Base-by-base conservation (phyloP, 2,797 vertebrate genomes). In the Pterois miles region DNA sequence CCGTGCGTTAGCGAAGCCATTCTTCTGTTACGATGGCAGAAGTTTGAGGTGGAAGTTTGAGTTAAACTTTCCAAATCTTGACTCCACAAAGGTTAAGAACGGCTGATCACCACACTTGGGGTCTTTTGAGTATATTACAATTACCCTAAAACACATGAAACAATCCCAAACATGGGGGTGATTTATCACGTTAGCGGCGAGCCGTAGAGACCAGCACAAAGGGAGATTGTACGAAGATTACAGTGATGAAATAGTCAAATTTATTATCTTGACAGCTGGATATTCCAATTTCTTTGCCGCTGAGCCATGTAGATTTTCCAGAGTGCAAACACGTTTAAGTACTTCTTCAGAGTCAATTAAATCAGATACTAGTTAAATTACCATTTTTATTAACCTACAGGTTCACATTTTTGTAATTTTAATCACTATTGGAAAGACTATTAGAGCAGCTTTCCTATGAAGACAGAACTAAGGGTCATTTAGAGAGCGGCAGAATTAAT, bases 231-330 rank as follows among this genome's bases (percentile, higher is more conserved):
- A 84, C 82, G 84, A 91, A 93, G 94, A 94, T 94, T 94, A 94
- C 86, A 89, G 88, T 89, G 87, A 94, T 91, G 90, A 94, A 94
- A 95, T 89, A 87, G 89, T 92, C 89, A 91, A 92, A 93, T 94
- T 85, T 93, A 94, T 95, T 94, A 94, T 94, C 93, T 86, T 92
- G 94, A 94, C 93, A 94, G 93, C 88, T 94, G 89, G 88, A 94
- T 93, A 93, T 94, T 94, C 90, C 87, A 90, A 92, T 93, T 92
- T 89, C 88, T 92, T 90, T 89, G 86, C 91, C 86, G 88, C 88
- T 89, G 90, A 91, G 88, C 89, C 91, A 89, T 92, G 92, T 93
- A 88, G 85, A 90, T 92, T 92, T 93, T 92, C 88, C 87, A 84
- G 78, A 92, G 90, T 78, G 90, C 92, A 93, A 93, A 94, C 90